Base-by-base conservation (phyloP, 2,113 vertebrate genomes). In the Polypterus bichir region DNA sequence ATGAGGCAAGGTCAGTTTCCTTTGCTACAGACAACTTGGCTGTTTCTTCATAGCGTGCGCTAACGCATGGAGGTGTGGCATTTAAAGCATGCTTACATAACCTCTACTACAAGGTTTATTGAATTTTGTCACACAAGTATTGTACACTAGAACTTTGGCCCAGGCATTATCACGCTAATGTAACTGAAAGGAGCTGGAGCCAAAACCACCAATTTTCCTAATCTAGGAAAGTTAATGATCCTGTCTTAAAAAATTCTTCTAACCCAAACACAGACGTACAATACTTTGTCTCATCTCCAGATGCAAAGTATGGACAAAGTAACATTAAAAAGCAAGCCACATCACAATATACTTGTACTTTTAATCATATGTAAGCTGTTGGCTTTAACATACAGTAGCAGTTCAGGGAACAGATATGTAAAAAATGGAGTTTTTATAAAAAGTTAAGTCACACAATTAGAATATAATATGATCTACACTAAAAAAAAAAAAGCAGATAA, bases 91-190 rank as follows among this genome's bases (percentile, higher is more conserved):
- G 76, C 79, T 76, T 88, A 79, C 78, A 67, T 73, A 86, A 87
- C 69, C 66, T 71, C 76, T 10, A 48, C 46, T 79, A 78, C 64
- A 81, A 70, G 59, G 82, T 89, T 92, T 86, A 91, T 81, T 83
- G 84, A 83, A 79, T 86, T 89, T 83, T 86, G 86, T 85, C 88
- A 86, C 84, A 89, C 80, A 85, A 78, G 67, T 52, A 72, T 76
- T 81, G 74, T 74, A 67, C 80, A 85, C 69, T 74, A 76, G 77
- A 89, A 83, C 84, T 83, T 48, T 85, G 74, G 75, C 79, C 73
- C 77, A 71, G 74, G 44, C 58, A 64, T 86, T 80, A 68, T 78
- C 87, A 92, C 68, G 76, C 85, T 79, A 88, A 86, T 80, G 78
- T 84, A 84, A 83, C 63, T 46, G 8, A 3, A 68, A 72, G 69